Base-by-base conservation (phyloP, 2,113 vertebrate genomes). In the Bubalus kerabau region DNA sequence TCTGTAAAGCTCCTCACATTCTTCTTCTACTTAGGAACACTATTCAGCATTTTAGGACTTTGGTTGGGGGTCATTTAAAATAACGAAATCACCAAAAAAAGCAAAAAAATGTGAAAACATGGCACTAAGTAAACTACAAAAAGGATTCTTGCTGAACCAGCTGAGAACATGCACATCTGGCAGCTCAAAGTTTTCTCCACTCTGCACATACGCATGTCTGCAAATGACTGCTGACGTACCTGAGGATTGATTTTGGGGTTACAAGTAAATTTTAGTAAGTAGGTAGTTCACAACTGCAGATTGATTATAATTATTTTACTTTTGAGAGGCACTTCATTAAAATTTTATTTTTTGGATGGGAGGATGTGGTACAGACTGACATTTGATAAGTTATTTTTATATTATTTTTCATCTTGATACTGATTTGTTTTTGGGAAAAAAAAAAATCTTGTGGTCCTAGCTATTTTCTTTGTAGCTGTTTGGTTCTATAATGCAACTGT, bases 401-500 rank as follows among this genome's bases (percentile, higher is more conserved):
- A 59, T 30, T 97, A 56, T 94, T 90, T 94, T 92, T 52, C n/a
- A 81, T 88, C 52, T 94, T 54, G 11, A 82, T 87, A 52, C 24
- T 46, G 19, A 50, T 30, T 92, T 85, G 30, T 90, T 85, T 87
- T 62, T 19, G 1, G 14, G 7, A 10, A 40, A 93, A 88, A 76
- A 40, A 48, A 78, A 90, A 90, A 52, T 82, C 46, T 17, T 90
- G 17, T 60, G 30, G 19, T 87, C 78, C 17, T 40, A 82, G 21
- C 46, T 80, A 43, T 82, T 97, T 94, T 94, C 36, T 88, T 59
- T 94, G 12, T 82, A 94, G 15, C 84, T 59, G 71, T 46, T 89
- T 86, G 24, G 13, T 92, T 92, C 11, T 94, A 4, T 48, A 8
- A 71, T 81, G 50, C 16, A 71, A 43, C 28, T 92, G 3, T 92